Evolutionary conservation across 1,140 invertebrate species (phyloP), one percentile per base, ranked within the genome.

Genomic region (Nephila pilipes): DNA sequence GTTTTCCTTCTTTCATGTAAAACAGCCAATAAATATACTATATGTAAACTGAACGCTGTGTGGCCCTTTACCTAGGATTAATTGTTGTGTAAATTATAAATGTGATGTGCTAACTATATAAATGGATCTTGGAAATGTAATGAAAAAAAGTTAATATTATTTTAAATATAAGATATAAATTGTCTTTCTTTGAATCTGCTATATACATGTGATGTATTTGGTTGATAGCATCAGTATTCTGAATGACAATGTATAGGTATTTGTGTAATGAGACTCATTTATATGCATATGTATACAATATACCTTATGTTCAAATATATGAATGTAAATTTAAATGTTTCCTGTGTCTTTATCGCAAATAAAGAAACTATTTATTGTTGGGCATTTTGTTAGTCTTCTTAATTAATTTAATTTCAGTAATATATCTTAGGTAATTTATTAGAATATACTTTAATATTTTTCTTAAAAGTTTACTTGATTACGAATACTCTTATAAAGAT

Each of bases 251-350:
- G 29, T 5, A 75, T 22, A 69, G 1, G 65, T 16, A 2, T 29
- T 5, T 16, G 29, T 75, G 29, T 32, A 54, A 29, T 55, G 38
- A 54, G 22, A 81, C 16, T n/a, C n/a, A 14, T 55, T 54, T 55
- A 54, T 54, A 81, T 54, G 12, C 38, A n/a, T 54, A 55, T 54
- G 20, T n/a, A 54, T 46, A n/a, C 1, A 46, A 46, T 46, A 46
- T 46, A 46, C 46, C 46, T 22, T 55, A 81, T 60, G 58, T 60
- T 36, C n/a, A 60, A 60, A 87, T 87, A 57, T 87, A 60, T 60
- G 14, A 32, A 22, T 87, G 85, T 87, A 87, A 22, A 87, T 87
- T 60, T 87, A 22, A 87, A 60, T 60, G 85, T 87, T 87, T 60
- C 18, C 63, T 87, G 85, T 60, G 18, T 75, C n/a, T 87, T 6